Evolutionary conservation across 2,113 vertebrate species (phyloP).

Genomic region (Etheostoma spectabile): DNA sequence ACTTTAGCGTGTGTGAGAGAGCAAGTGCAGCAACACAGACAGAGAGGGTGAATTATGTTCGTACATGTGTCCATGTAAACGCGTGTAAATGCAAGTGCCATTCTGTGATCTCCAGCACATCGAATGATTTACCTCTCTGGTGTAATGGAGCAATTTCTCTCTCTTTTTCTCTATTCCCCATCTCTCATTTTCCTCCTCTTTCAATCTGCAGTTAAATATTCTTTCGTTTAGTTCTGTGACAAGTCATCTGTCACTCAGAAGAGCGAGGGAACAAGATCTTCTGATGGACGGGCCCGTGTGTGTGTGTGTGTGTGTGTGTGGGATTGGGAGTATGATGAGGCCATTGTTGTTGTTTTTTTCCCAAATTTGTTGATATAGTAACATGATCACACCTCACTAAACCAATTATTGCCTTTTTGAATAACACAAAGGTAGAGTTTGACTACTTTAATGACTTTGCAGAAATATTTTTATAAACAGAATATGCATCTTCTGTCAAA

Average conservation of each 20-base stretch:
- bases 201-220: slow-evolving; percentile 81
- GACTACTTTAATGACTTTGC: slow-evolving; percentile 9
- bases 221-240: slow-evolving; percentile 78
- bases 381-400: background rate
- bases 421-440: background rate
- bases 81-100: slow-evolving; percentile 71
- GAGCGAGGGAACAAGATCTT: slow-evolving; percentile 57
- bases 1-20: background rate
- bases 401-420: background rate
- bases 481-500: slow-evolving; percentile 50
- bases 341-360: background rate
- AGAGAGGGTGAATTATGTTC: slow-evolving; percentile 49
- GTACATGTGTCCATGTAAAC: slow-evolving; percentile 47
- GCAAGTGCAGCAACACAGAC: slow-evolving; percentile 27
- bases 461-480: slow-evolving; percentile 26
- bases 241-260: slow-evolving; percentile 83
- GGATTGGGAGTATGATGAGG: slow-evolving; percentile 15
- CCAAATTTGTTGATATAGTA: slow-evolving; percentile 19
- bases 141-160: slow-evolving; percentile 82
- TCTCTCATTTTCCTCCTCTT: slow-evolving; percentile 61
- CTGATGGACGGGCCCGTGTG: slow-evolving; percentile 60
- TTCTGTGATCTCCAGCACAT: slow-evolving; percentile 74
- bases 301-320: slow-evolving; percentile 11
- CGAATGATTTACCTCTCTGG: slow-evolving; percentile 82
- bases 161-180: slow-evolving; percentile 48